Percentiles rank a stretch among this genome's conserved stretches.
Conservation (phyloP, 2,888 invertebrate genomes). For the Lepidocyrtinus sp. region DNA sequence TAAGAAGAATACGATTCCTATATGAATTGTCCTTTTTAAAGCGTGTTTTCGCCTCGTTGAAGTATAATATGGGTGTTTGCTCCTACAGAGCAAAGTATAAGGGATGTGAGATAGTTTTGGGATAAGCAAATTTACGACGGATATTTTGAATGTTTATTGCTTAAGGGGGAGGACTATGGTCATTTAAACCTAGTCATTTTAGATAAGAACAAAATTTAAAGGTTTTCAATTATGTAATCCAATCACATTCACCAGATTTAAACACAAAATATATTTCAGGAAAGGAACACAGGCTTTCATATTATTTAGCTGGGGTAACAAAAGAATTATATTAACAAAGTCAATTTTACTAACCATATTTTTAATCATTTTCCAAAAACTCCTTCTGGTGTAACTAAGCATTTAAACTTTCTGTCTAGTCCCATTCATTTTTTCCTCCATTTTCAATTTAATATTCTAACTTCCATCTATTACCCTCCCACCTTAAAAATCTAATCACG, state of each 20-base stretch:
- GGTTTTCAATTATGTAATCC: not conserved
- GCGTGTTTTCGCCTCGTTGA: not conserved
- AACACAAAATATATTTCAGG: too few relatives aligned
- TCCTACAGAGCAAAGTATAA: not conserved
- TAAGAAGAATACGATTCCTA: not conserved
- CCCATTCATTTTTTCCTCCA: conserved; percentile 34
- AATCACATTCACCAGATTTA: too few relatives aligned
- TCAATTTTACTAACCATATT: too few relatives aligned
- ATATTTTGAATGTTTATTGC: not conserved
- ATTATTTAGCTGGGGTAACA: too few relatives aligned
- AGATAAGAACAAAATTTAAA: not conserved
- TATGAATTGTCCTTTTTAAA: not conserved
- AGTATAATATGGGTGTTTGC: conserved; percentile 7
- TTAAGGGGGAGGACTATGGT: not conserved
- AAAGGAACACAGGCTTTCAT: not conserved
- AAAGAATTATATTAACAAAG: too few relatives aligned
- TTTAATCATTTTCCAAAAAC: not conserved
- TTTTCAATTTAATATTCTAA: conserved; percentile 30
- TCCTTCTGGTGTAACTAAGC: too few relatives aligned
- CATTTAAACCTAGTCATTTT: not conserved
- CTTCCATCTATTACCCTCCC: conserved; percentile 26
- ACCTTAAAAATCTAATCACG: conserved; percentile 61
- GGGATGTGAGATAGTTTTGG: not conserved
- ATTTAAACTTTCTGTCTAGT: not conserved
- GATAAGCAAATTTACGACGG: conserved; percentile 2